A percentile compares a stretch with the other conserved stretches of the same genome.
Evolutionary conservation across 2,888 invertebrate species (phyloP).

Genomic region (Timandra comae): DNA sequence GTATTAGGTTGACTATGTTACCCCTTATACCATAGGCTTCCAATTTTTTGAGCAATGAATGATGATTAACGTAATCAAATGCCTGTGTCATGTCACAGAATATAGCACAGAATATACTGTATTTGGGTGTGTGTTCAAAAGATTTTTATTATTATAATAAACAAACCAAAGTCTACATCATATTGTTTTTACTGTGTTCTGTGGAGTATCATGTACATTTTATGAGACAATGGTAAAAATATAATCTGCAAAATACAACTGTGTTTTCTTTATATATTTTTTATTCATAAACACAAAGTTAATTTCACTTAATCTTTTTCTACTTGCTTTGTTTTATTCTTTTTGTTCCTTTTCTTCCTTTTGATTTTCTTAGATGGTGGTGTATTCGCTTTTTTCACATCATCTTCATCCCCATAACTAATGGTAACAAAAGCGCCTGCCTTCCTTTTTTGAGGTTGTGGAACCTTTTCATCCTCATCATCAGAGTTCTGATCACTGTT

Average conservation of each 20-base stretch:
- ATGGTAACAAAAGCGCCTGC: constrained; percentile 60
- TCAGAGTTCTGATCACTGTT: constrained; percentile 40
- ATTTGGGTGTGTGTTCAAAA: constrained; percentile 69
- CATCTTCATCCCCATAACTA: constrained; percentile 48
- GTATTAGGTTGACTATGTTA: no score
- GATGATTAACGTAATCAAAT: no score
- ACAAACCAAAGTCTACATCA: constrained; percentile 75
- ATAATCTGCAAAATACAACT: constrained; percentile 52
- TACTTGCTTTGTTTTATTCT: constrained; percentile 29
- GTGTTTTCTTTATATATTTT: no score
- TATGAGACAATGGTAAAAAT: constrained; percentile 52
- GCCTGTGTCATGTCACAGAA: no score
- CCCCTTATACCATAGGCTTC: no score
- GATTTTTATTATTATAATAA: constrained; percentile 73
- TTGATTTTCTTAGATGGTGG: constrained; percentile 52
- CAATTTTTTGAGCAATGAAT: no score
- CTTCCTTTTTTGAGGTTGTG: constrained; percentile 41
- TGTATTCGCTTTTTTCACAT: constrained; percentile 25
- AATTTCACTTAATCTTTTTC: no score
- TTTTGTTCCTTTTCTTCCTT: constrained; percentile 54
- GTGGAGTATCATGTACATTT: constrained; percentile 51
- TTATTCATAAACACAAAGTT: no score
- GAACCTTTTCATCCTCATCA: constrained; percentile 22
- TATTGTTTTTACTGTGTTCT: constrained; percentile 61
- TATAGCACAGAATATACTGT: no score